phyloP scores from a whole-genome alignment of 2,113 vertebrate genomes.

The Etia nguti region DNA sequence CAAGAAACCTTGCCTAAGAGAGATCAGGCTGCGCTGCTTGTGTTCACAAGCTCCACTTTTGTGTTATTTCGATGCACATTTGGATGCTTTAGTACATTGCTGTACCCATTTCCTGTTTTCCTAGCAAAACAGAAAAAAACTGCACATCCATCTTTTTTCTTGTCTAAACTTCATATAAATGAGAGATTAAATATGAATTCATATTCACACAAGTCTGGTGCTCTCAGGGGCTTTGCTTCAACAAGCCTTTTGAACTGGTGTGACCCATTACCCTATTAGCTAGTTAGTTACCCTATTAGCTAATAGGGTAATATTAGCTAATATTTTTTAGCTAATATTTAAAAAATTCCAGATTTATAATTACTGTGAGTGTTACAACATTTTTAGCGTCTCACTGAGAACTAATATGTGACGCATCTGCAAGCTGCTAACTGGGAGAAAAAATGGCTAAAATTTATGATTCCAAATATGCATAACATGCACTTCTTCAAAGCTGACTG shows the following conservation, averaged over 20 bases:
- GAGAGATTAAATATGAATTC: not conserved
- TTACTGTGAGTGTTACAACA: not conserved
- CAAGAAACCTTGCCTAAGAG: not conserved
- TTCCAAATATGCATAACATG: not conserved
- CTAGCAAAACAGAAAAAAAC: not conserved
- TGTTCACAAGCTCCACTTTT: not conserved
- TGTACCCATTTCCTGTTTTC: not conserved
- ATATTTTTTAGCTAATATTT: not conserved
- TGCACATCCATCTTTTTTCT: not conserved
- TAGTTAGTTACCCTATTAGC: too few species aligned
- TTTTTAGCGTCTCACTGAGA: not conserved
- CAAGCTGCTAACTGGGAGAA: not conserved
- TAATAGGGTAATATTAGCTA: too few species aligned
- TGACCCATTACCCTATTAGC: not conserved
- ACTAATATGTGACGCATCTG: not conserved
- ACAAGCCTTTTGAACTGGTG: not conserved
- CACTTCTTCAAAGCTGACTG: not conserved
- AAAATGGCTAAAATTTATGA: not conserved
- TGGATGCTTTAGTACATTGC: not conserved
- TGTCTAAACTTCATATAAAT: not conserved
- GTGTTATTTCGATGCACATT: not conserved
- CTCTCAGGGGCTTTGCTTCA: not conserved
- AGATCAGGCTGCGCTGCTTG: fast-evolving
- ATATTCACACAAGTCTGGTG: not conserved
- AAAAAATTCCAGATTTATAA: not conserved